Base-by-base conservation (phyloP, 1,140 invertebrate species). In the Caenorhabditis brenneri region DNA sequence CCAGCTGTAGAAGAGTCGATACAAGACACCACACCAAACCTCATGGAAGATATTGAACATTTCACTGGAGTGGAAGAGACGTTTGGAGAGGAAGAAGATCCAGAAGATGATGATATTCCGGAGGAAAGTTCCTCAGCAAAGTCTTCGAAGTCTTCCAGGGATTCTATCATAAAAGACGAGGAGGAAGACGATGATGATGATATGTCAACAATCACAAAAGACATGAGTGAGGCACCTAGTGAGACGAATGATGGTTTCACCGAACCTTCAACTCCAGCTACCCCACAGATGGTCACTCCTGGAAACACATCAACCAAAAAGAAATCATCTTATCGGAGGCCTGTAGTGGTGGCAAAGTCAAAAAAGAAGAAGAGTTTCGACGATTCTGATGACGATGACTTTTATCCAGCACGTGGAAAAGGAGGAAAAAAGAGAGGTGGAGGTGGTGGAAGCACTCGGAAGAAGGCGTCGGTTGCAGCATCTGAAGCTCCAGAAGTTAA, bases 221-320 rank as follows among this genome's bases (percentile, higher is more conserved):
- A 74, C 42, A 74, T 74, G 65, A 74, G 65, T 74, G 65, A 74
- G 15, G 65, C 65, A 0, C 65, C 65, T 4, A 74, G 65, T 74
- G 65, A 74, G 65, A 74, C 65, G 36, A 74, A 74, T 27, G 65
- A 74, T 29, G 65, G 65, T 42, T 74, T 74, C 65, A 74, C 65
- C 1, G 65, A 74, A 42, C 65, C 65, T 10, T 74, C 65, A n/a
- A 74, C 65, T 22, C 65, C 58, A 65, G 58, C 58, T 6, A 65
- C 65, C 24, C 65, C 36, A n/a, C 9, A 42, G 65, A 46, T 39
- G 36, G 16, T 31, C 9, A 65, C 58, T 9, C 33, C 22, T 31
- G 58, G 29, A 33, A 58, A 9, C 16, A 19, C 33, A n/a, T n/a
- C 58, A 6, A 12, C 65, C 16, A 74, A 46, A n/a, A 74, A 74